Base-by-base conservation (phyloP, 2,888 invertebrate genomes). In the Notodonta ziczac region DNA sequence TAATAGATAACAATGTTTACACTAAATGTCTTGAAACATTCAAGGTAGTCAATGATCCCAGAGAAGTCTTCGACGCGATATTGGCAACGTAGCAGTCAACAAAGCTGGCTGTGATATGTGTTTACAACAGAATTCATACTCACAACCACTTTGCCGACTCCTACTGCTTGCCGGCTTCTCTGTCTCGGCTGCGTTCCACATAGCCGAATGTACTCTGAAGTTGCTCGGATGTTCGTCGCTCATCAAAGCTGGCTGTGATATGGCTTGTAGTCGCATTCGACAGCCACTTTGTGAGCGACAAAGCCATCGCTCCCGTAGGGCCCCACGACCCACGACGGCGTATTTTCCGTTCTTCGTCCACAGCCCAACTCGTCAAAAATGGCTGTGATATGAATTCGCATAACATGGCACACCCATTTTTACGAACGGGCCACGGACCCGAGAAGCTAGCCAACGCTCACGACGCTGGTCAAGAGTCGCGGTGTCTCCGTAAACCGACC, bases 161-260 rank as follows among this genome's bases (percentile, higher is more conserved):
- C 81, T 72, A 70, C 70, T 61, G 63, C 62, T 69, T 58, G 58
- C 65, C 70, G 60, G 63, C 63, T 69, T 58, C 58, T 63, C n/a
- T 51, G 48, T n/a, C 51, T 32, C 55, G 4, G 53, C n/a, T 13
- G 55, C 60, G 54, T 24, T 32, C 24, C 12, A 35, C n/a, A 52
- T 12, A 24, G 6, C 7, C 14, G 5, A 44, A 12, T 24, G 40
- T 14, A 4, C 14, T 9, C 44, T 44, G 56, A 42, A 56, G 56
- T 12, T 12, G 13, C 57, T 63, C 58, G 59, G 63, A 74, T 68
- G 61, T 79, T 72, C 78, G 66, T 66, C 97, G 97, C 97, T 98
- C 98, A 98, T 98, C 98, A 98, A 98, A 98, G 98, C 98, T 98
- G 98, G 98, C 98, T 98, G 98, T 98, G 98, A 98, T 98, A 98